These are phyloP conservation scores for Parazoanthus darwini DNA, from an alignment of 92 coral and sea anemone species.

Conservation along the genomic window DNA sequence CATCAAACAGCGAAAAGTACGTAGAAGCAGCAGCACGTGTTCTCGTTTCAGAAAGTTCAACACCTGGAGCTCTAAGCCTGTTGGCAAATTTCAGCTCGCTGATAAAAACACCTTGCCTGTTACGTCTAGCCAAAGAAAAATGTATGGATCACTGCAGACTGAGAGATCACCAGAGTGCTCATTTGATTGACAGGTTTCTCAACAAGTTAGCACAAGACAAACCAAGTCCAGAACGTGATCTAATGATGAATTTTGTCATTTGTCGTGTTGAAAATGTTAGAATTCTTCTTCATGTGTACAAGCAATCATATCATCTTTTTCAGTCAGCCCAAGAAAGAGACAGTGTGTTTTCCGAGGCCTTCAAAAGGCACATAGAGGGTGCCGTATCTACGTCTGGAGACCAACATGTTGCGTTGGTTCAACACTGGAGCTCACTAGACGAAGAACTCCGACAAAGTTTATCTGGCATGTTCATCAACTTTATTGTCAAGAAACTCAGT, in stretches of 20 bases:
- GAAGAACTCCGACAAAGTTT: neutral
- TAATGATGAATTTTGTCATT: constrained; percentile 1
- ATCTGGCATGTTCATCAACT: neutral
- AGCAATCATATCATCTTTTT: neutral
- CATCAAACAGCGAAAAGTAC: constrained; percentile 14
- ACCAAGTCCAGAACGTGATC: neutral
- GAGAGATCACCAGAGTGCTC: neutral
- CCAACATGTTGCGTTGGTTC: neutral
- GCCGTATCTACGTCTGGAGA: neutral
- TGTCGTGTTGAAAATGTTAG: neutral
- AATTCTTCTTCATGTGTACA: neutral
- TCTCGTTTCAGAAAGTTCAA: constrained; percentile 7
- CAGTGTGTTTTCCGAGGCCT: neutral
- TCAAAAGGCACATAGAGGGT: neutral
- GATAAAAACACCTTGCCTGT: neutral
- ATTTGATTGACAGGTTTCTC: neutral
- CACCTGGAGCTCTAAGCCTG: constrained; percentile 17
- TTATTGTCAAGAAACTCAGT: neutral
- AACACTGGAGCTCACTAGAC: neutral
- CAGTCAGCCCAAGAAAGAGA: neutral
- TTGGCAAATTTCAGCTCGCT: constrained; percentile 12
- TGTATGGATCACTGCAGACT: neutral
- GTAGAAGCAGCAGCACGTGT: constrained; percentile 36
- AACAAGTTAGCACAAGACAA: neutral
- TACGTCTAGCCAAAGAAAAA: neutral